A percentile compares a stretch with the other conserved stretches of the same genome.
Evolutionary conservation across 2,113 vertebrate species (phyloP).

Genomic region (Anarhynchus alexandrinus): DNA sequence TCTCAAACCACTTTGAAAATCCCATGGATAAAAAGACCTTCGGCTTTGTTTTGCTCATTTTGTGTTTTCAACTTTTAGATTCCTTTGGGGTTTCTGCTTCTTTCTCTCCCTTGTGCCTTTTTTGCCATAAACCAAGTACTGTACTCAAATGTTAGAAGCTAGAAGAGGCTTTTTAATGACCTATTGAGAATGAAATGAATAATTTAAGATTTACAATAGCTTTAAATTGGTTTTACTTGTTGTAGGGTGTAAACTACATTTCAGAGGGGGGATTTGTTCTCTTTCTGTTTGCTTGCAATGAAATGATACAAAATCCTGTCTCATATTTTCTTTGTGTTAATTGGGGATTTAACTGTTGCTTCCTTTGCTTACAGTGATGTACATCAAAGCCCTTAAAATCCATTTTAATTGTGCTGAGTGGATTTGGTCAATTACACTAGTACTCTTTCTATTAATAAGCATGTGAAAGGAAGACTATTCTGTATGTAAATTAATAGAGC

Average conservation of each 20-base stretch:
- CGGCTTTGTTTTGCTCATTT: background rate
- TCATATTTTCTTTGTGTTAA: slow-evolving; percentile 48
- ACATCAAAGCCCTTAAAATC: slow-evolving; percentile 53
- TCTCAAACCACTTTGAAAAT: background rate
- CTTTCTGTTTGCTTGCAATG: slow-evolving; percentile 17
- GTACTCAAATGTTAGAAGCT: background rate
- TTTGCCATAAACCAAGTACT: background rate
- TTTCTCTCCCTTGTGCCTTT: background rate
- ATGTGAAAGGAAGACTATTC: slow-evolving; percentile 23
- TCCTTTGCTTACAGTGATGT: slow-evolving; percentile 30
- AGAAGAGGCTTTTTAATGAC: slow-evolving; percentile 11
- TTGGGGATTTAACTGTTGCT: slow-evolving; percentile 58
- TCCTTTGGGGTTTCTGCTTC: background rate
- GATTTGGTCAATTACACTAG: slow-evolving; percentile 56
- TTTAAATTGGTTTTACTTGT: slow-evolving; percentile 36
- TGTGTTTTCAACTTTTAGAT: background rate
- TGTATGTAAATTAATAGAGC: slow-evolving; percentile 44
- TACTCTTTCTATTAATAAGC: slow-evolving; percentile 52
- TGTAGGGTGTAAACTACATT: background rate
- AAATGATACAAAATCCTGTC: slow-evolving; percentile 53
- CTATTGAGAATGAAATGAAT: slow-evolving; percentile 35
- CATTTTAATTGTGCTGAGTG: slow-evolving; percentile 53
- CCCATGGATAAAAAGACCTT: slow-evolving; percentile 15
- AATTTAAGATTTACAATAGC: slow-evolving; percentile 50
- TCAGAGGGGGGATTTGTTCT: slow-evolving; percentile 7